Evolutionary conservation across 2,797 vertebrate genomes (phyloP).

Genomic region (Fistularia commersonii): DNA sequence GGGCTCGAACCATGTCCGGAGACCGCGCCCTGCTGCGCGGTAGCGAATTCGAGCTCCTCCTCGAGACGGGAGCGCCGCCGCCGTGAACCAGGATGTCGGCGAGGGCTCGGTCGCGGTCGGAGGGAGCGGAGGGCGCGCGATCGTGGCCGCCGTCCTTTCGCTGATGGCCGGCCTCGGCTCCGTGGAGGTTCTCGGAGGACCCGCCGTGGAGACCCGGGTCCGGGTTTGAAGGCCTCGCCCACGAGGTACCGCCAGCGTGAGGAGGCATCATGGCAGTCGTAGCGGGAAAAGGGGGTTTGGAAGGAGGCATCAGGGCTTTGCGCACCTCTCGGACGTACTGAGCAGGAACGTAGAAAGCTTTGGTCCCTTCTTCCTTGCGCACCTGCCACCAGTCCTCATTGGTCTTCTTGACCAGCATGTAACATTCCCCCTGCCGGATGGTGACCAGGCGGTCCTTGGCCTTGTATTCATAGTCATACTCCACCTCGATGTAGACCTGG

Average conservation of each 20-base stretch:
- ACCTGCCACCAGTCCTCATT: constrained; percentile 99
- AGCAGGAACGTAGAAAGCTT: constrained; percentile 92
- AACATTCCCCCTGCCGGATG: constrained; percentile 91
- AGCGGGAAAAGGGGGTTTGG: constrained; percentile 64
- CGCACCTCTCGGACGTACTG: constrained; percentile 93
- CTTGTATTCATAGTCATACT: constrained; percentile 94
- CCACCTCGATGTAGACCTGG: constrained; percentile 88
- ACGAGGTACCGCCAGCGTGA: constrained; percentile 13
- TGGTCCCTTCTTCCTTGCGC: constrained; percentile 82
- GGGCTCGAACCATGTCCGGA: constrained; percentile 34
- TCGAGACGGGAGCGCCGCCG: constrained; percentile 3
- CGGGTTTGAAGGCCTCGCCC: constrained; percentile 63
- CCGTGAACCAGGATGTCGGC: constrained; percentile 23
- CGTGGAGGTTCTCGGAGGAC: constrained; percentile 81
- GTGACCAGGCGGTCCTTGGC: constrained; percentile 86
- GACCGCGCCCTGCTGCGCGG: constrained; percentile 48
- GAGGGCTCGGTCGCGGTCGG: constrained; percentile 34
- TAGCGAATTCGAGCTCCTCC: constrained; percentile 34
- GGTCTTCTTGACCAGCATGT: constrained; percentile 90
- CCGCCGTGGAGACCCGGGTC: constrained; percentile 58
- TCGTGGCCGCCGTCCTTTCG: constrained; percentile 83
- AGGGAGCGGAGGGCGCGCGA: constrained; percentile 30
- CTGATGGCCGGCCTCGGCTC: constrained; percentile 77
- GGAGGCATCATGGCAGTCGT: constrained; percentile 9
- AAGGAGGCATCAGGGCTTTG: constrained; percentile 91